Conservation (phyloP, 2,113 vertebrate species). For the Ictalurus furcatus region DNA sequence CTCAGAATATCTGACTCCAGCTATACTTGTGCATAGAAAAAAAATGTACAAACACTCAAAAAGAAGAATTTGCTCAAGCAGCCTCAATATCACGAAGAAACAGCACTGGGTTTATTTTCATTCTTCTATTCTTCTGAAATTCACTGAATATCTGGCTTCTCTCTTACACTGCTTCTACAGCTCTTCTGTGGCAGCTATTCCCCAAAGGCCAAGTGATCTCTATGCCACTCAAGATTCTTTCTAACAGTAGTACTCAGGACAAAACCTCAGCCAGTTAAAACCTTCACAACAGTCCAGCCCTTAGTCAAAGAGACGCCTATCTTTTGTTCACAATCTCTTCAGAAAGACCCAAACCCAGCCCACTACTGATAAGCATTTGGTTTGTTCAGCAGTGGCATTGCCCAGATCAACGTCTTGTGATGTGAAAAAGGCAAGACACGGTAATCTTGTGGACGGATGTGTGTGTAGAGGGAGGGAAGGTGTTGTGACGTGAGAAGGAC, state of each 20-base stretch:
- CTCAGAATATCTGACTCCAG: not conserved
- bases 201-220: constrained; percentile 10
- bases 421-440: constrained; percentile 25
- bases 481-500: constrained; percentile 14
- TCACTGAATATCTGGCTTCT: not conserved
- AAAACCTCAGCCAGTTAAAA: constrained; percentile 37
- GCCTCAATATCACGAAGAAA: not conserved
- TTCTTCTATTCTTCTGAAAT: not conserved
- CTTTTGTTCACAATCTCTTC: constrained; percentile 15
- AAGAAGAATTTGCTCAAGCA: not conserved
- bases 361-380: constrained; percentile 4
- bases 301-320: not conserved
- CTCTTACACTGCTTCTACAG: not conserved
- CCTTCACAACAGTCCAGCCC: not conserved
- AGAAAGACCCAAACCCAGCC: not conserved
- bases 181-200: not conserved
- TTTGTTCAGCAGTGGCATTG: constrained; percentile 26
- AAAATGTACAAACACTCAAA: not conserved
- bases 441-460: constrained; percentile 14
- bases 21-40: not conserved
- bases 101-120: not conserved
- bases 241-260: constrained; percentile 39
- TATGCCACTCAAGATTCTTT: not conserved
- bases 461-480: constrained; percentile 10
- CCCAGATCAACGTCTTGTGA: constrained; percentile 46